Conservation (phyloP, 2,113 vertebrate species). For the Thymallus thymallus region DNA sequence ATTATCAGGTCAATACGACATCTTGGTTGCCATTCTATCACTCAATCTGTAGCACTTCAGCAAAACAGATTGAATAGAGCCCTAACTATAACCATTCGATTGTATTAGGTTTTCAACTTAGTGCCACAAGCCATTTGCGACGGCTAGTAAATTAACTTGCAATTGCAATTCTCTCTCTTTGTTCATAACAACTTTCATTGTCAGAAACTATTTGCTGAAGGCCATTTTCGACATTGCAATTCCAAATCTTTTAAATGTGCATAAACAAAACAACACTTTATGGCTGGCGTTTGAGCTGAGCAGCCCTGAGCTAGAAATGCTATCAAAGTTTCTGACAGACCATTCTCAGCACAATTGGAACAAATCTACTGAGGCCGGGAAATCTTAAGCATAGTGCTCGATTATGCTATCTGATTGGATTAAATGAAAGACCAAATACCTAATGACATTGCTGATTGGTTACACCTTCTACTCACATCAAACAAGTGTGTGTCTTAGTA, state of each 20-base stretch:
- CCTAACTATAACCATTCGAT: too few species aligned
- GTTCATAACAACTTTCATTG: too few species aligned
- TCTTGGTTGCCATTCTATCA: too few species aligned
- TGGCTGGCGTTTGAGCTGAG: slow-evolving; percentile 53
- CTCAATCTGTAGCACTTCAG: too few species aligned
- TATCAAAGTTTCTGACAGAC: slow-evolving; percentile 68
- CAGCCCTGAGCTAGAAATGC: slow-evolving; percentile 55
- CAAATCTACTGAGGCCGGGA: slow-evolving; percentile 60
- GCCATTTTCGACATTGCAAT: slow-evolving; percentile 27
- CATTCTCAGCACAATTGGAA: slow-evolving; percentile 62
- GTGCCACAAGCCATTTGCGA: too few species aligned
- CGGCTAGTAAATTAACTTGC: too few species aligned
- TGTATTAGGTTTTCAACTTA: too few species aligned
- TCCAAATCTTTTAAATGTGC: background rate
- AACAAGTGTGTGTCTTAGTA: slow-evolving; percentile 30
- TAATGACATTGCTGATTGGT: slow-evolving; percentile 63
- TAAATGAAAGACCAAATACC: slow-evolving; percentile 69
- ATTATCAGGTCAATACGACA: too few species aligned
- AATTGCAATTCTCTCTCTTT: too few species aligned
- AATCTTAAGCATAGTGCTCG: slow-evolving; percentile 72
- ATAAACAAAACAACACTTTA: slow-evolving; percentile 52
- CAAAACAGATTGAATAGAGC: too few species aligned
- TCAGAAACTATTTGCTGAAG: too few species aligned
- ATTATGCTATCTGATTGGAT: slow-evolving; percentile 75
- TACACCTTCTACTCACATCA: slow-evolving; percentile 53